These are phyloP conservation scores for Pelmatolapia mariae DNA, from an alignment of 2,113 vertebrate species.

Conservation along the genomic window DNA sequence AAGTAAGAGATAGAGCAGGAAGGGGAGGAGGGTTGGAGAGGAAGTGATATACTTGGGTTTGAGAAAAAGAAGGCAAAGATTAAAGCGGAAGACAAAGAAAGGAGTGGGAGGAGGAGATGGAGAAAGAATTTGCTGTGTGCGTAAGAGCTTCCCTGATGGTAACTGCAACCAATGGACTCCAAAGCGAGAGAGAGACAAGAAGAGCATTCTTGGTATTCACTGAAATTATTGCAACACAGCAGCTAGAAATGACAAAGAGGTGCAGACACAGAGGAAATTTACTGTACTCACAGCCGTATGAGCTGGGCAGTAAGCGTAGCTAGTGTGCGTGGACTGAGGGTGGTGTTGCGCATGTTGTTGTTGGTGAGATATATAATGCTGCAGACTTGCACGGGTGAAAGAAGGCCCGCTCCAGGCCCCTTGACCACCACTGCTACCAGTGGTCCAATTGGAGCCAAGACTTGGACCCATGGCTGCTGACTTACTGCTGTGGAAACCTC, in stretches of 20 bases:
- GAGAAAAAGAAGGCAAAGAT: neutral
- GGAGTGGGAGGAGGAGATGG: neutral
- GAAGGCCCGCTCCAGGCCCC: slow-evolving; percentile 70
- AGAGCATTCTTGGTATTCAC: neutral
- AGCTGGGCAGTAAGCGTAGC: slow-evolving; percentile 79
- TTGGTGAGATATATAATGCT: slow-evolving; percentile 69
- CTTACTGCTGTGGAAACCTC: slow-evolving; percentile 81
- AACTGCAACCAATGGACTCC: neutral
- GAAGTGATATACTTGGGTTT: neutral
- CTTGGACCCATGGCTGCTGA: slow-evolving; percentile 75
- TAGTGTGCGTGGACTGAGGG: slow-evolving; percentile 62
- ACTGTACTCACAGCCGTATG: slow-evolving; percentile 79
- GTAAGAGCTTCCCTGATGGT: neutral
- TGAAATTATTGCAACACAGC: neutral
- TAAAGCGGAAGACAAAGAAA: neutral
- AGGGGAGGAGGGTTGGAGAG: neutral
- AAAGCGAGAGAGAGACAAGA: neutral
- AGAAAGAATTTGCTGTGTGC: neutral
- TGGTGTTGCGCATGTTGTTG: slow-evolving; percentile 21
- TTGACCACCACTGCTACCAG: slow-evolving; percentile 51
- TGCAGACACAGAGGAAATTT: neutral
- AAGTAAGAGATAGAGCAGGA: neutral
- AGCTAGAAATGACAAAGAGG: neutral
- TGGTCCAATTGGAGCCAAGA: slow-evolving; percentile 79
- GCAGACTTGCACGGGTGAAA: slow-evolving; percentile 76